Evolutionary conservation across 2,113 vertebrate genomes (phyloP), one percentile per base, ranked within the genome.

Genomic region (Vulpes lagopus): DNA sequence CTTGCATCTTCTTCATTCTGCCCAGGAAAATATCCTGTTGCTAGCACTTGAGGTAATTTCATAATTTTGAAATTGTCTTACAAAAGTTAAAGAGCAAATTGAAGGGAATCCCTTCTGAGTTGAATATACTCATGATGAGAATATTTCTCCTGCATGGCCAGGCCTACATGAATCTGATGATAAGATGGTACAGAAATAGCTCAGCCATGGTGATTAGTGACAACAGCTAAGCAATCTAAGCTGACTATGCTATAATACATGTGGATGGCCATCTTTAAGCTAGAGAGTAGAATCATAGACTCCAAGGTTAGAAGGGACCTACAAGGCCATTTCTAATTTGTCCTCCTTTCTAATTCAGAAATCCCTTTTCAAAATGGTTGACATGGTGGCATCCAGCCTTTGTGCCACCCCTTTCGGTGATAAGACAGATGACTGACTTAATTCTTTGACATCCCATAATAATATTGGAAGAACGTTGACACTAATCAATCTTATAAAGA

Each of bases 21-120:
- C 91, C 74, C 80, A 89, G 49, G 65, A 96, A 92, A 97, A 82
- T 95, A 87, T 86, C 95, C 53, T 93, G 35, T 96, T 98, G 81
- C 96, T 98, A 89, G 59, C 88, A 96, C 84, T 95, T 98, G 64
- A 95, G 89, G 62, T 98, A 67, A 89, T 95, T 88, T 96, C 35
- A 25, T 82, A 91, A 91, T 78, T 91, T 60, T 78, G 60, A 96
- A 95, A 83, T n/a, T 74, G 23, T 96, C 73, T 92, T 86, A 97
- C 35, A 87, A 90, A 94, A 89, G 16, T 32, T 91, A 64, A 96
- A 57, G 14, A 82, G 27, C 43, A 78, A 89, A 78, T 35, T 49
- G 20, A 69, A 87, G 19, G 32, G 57, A 96, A 93, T 51, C 4
- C 20, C 6, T 85, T 81, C 60, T 93, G 32, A 85, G 19, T 27